Evolutionary conservation across 2,797 vertebrate species (phyloP).

Genomic region (Novumbra hubbsi): DNA sequence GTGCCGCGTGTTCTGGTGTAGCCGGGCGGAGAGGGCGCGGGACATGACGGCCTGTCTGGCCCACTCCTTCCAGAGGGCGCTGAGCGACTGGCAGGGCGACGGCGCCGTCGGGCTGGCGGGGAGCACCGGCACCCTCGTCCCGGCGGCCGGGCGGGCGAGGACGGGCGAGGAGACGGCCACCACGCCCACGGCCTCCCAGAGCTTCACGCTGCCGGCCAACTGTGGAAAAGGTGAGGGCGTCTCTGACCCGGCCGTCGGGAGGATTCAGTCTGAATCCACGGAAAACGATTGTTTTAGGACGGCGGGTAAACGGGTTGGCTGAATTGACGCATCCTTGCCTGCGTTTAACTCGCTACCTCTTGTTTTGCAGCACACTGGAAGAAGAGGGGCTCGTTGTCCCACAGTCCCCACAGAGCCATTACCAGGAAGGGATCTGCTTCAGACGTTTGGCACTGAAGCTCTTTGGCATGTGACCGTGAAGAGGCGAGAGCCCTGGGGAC

Average conservation of each 20-base stretch:
- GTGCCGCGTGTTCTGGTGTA: slow-evolving; percentile 83
- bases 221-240: slow-evolving; percentile 76
- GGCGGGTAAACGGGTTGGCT: neutral
- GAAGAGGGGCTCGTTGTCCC: slow-evolving; percentile 72
- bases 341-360: slow-evolving; percentile 14
- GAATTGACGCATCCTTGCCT: too few species aligned
- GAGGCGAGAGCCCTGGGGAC: slow-evolving; percentile 28
- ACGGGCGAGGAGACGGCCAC: slow-evolving; percentile 45
- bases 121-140: slow-evolving; percentile 46
- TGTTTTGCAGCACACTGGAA: slow-evolving; percentile 73
- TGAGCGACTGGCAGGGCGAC: slow-evolving; percentile 76
- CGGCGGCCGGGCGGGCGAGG: slow-evolving; percentile 41
- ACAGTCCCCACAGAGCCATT: slow-evolving; percentile 71
- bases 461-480: slow-evolving; percentile 14
- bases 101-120: slow-evolving; percentile 19
- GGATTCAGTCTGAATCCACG: neutral
- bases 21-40: slow-evolving; percentile 72
- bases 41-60: slow-evolving; percentile 80
- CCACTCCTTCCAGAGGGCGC: slow-evolving; percentile 74
- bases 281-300: neutral
- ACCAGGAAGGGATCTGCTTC: slow-evolving; percentile 69
- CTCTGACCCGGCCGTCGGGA: neutral
- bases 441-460: slow-evolving; percentile 69
- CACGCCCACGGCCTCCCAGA: slow-evolving; percentile 52
- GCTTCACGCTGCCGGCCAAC: slow-evolving; percentile 70